Base-by-base conservation (phyloP, 2,888 invertebrate genomes). In the Conchocele bisecta region DNA sequence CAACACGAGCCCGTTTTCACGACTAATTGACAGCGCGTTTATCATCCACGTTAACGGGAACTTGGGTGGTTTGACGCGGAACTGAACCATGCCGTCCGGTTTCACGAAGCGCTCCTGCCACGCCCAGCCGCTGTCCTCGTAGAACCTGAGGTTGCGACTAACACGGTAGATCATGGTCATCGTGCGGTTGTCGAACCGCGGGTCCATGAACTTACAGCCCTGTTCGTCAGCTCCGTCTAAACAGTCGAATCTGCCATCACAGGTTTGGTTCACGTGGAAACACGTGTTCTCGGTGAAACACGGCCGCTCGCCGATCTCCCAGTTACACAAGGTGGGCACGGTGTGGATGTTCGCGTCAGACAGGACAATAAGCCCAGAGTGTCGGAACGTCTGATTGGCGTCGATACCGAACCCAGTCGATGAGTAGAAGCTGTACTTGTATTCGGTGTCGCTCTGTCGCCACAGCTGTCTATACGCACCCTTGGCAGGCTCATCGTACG, bases 41-140 rank as follows among this genome's bases (percentile, higher is more conserved):
- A 98, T 94, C 93, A 97, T 96, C 98, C 98, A 98, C 9, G 89
- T 78, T 42, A 90, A 80, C 0, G 91, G 90, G 58, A 88, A 89
- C 59, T 89, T 89, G 3, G 91, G 91, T 3, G 89, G 86, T 20
- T 85, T 76, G 15, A 88, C 85, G 20, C 86, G 82, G 77, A 90
- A 86, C 71, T 91, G 89, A 6, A 91, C 87, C 53, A 89, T 83
- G 5, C 91, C 91, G 68, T 91, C 87, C 9, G 91, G 91, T 66
- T 89, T 90, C 24, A 89, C 87, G 81, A 89, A 90, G 70, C 86
- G 83, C 60, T 98, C 98, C 74, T 95, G 94, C 98, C 98, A 98
- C 59, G 98, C 92, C 98, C 98, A 98, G 65, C 96, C 95, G 69
- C 96, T 96, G 91, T 97, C 97, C 86, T 97, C 97, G 91, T 97